These are phyloP conservation scores for Holothuria glaberrima DNA, from an alignment of 35 echinoderm and acorn worm species.

Conservation along the genomic window DNA sequence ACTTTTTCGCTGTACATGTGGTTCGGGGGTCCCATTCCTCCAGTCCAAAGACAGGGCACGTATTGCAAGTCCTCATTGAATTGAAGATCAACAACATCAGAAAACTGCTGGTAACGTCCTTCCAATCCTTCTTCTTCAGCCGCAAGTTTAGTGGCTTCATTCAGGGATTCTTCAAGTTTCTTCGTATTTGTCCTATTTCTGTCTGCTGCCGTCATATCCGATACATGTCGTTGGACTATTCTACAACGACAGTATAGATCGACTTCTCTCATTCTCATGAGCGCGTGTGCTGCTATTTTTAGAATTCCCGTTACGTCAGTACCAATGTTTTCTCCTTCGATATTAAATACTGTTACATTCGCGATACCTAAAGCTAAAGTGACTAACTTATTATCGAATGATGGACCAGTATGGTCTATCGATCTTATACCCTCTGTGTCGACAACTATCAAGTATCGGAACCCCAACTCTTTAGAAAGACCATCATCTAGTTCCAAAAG, in stretches of 20 bases:
- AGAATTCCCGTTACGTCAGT: neutral
- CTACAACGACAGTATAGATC: slow-evolving; percentile 10
- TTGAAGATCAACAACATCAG: slow-evolving; percentile 13
- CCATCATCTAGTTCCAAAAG: neutral
- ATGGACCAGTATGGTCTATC: neutral
- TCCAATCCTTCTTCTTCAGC: slow-evolving; percentile 32
- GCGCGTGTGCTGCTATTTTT: slow-evolving; percentile 19
- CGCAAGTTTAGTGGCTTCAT: neutral
- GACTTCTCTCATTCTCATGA: slow-evolving; percentile 43
- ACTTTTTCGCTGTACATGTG: slow-evolving; percentile 25
- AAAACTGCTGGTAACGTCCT: neutral
- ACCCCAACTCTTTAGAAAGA: neutral
- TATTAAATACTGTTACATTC: slow-evolving; percentile 23
- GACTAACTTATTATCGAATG: slow-evolving; percentile 22
- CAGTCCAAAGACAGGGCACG: neutral
- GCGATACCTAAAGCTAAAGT: slow-evolving; percentile 21
- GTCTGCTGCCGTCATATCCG: neutral
- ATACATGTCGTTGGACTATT: slow-evolving; percentile 15
- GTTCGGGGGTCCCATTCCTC: slow-evolving; percentile 17
- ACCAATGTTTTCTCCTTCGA: slow-evolving; percentile 26
- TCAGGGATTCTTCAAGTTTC: neutral
- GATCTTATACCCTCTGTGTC: slow-evolving; percentile 41
- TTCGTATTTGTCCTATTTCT: slow-evolving; percentile 16
- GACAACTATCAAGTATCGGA: neutral
- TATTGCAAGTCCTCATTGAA: neutral